Base-by-base conservation (phyloP, 2,888 invertebrate species). In the Pyrrhosoma nymphula region DNA sequence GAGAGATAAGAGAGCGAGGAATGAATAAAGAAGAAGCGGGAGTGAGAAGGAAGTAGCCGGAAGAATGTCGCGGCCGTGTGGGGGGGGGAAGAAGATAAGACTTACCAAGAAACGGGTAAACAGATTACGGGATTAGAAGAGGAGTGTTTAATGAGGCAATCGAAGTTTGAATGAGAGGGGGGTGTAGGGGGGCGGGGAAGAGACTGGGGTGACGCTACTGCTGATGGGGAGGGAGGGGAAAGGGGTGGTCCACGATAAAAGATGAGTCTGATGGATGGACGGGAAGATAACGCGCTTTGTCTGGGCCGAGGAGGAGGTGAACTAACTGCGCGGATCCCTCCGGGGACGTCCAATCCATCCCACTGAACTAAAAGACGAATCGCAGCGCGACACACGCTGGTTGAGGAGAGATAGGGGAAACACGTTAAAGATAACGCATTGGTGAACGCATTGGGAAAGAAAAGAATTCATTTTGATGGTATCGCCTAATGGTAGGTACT, bases 131-230 rank as follows among this genome's bases (percentile, higher is more conserved):
- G 82, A 69, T 69, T 60, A 82, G 35, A 82, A 16, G 82, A 82
- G 82, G 82, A 30, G 82, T 35, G 82, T 82, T 82, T 82, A 82
- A 82, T 82, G 82, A 82, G 82, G 82, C 82, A 82, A 82, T 82
- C 14, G 82, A 82, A 82, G 82, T 82, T 82, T 82, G 82, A 82
- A 82, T 69, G 69, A 23, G 69, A 18, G 26, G 69, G 26, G 35
- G 82, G 18, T 0, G 12, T 2, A 8, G 47, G 35, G 35, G 16
- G 4, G 35, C 16, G 35, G n/a, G 35, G 82, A 20, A 26, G 69
- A 69, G 26, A 26, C 18, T 1, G 69, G 10, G 20, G 2, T 3
- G 60, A 12, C 60, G 60, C 60, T 2, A 1, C 60, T 14, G 60
- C 16, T 4, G 69, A 26, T 1, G 20, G 12, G 10, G 20, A 1